Evolutionary conservation across 2,888 invertebrate genomes (phyloP).

Genomic region (Deroplatys truncata): DNA sequence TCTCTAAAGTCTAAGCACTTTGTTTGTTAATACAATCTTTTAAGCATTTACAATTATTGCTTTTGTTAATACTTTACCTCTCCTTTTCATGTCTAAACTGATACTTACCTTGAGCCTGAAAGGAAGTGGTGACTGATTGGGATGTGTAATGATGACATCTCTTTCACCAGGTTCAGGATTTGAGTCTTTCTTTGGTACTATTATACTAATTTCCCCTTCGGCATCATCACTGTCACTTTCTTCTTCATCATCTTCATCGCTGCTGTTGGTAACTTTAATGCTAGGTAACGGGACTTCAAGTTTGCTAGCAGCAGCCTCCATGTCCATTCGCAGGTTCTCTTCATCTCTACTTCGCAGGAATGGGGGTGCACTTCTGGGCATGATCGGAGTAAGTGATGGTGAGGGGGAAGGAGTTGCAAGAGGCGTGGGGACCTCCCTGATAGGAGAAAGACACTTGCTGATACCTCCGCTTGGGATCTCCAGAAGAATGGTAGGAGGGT

Average conservation of each 20-base stretch:
- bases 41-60: background rate
- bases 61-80: background rate
- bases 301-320: background rate
- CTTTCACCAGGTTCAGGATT: background rate
- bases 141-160: background rate
- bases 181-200: background rate
- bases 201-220: background rate
- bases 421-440: conserved; percentile 64
- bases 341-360: conserved; percentile 1
- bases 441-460: conserved; percentile 75
- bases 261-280: conserved; percentile 4
- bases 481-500: conserved; percentile 70
- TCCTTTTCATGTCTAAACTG: background rate
- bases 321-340: background rate
- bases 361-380: conserved; percentile 43
- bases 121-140: background rate
- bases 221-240: background rate
- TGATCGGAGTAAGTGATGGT: conserved; percentile 62
- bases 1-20: too few species aligned
- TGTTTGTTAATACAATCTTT: too few species aligned
- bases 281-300: background rate
- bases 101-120: background rate
- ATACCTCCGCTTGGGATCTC: conserved; percentile 66
- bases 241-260: conserved; percentile 10
- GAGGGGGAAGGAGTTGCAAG: conserved; percentile 61